A percentile compares a stretch with the other conserved stretches of the same genome.
Conservation (phyloP, 2,113 vertebrate genomes). For the Chlorodrepanis virens region DNA sequence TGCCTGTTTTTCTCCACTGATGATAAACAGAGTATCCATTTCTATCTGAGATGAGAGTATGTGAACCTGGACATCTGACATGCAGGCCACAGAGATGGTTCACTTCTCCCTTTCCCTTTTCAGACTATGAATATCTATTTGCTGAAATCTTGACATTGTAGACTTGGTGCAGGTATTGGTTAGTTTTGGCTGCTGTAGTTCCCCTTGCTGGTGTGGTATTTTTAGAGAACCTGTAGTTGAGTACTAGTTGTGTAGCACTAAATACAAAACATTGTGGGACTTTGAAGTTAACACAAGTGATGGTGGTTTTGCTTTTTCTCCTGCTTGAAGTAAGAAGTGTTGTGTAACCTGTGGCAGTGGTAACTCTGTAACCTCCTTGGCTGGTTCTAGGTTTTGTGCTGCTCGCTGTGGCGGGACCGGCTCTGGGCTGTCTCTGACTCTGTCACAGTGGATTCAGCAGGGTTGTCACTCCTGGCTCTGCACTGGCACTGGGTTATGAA, state of each 20-base stretch:
- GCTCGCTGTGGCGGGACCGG: constrained; percentile 85
- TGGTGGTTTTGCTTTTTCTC: not conserved
- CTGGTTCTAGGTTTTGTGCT: constrained; percentile 70
- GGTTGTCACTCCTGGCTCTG: constrained; percentile 85
- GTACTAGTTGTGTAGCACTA: not conserved
- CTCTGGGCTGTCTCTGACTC: constrained; percentile 85
- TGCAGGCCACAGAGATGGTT: not conserved
- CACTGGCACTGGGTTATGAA: constrained; percentile 98
- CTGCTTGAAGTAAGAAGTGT: not conserved
- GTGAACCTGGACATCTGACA: not conserved
- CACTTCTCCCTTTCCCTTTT: not conserved
- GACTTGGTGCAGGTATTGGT: not conserved
- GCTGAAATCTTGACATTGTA: not conserved
- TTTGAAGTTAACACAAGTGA: not conserved
- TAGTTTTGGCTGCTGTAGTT: not conserved
- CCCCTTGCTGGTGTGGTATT: not conserved
- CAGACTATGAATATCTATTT: not conserved
- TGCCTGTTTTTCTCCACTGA: not conserved
- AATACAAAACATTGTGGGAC: not conserved
- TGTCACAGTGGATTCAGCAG: constrained; percentile 77
- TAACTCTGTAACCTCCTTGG: not conserved
- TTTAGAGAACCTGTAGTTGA: not conserved
- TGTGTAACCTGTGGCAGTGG: not conserved
- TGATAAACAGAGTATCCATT: not conserved
- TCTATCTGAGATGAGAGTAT: not conserved